Evolutionary conservation across 1,140 invertebrate species (phyloP), one percentile per base, ranked within the genome.

Genomic region (Zaprionus gabonicus): DNA sequence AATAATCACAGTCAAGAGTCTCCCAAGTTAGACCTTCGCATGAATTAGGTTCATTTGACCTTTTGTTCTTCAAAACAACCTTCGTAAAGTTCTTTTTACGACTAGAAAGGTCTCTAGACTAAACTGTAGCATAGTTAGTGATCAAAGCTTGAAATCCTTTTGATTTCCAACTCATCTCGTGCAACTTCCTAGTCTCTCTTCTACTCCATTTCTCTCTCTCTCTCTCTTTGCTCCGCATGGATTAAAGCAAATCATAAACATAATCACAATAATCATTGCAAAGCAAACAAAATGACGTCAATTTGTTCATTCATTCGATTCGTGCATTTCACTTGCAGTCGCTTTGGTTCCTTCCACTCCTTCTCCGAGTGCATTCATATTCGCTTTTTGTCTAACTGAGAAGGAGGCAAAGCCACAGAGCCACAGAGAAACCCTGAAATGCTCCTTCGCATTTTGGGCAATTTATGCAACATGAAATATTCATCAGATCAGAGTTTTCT

Each of bases 401-500:
- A n/a, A 51, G 46, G 4, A n/a, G 17, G 28, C n/a, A 31, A 2
- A 28, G 3, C 28, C 28, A 2, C 28, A 2, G 23, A 20, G 56
- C 28, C n/a, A 6, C 38, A 13, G 13, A 41, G 38, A 51, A 13
- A 51, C 10, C 46, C 7, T 17, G 15, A 13, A 5, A 41, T 5
- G 38, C 15, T 41, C 15, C 15, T 15, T 2, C 20, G 46, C 20
- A 25, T 69, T 74, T 74, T 57, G 31, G 27, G 36, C 59, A 78
- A 69, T 75, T 78, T 78, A 75, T 70, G 76, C 71, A 70, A 36
- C 46, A 78, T 78, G 56, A 78, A 71, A 78, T 71, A 78, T 78
- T 75, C 72, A 78, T 60, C 56, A 60, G 59, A 65, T 66, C 56
- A 62, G 38, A 63, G 31, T 15, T 70, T 53, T 28, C 2, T 34